phyloP scores from a whole-genome alignment of 2,888 invertebrate genomes.

The Blastobasis adustella region DNA sequence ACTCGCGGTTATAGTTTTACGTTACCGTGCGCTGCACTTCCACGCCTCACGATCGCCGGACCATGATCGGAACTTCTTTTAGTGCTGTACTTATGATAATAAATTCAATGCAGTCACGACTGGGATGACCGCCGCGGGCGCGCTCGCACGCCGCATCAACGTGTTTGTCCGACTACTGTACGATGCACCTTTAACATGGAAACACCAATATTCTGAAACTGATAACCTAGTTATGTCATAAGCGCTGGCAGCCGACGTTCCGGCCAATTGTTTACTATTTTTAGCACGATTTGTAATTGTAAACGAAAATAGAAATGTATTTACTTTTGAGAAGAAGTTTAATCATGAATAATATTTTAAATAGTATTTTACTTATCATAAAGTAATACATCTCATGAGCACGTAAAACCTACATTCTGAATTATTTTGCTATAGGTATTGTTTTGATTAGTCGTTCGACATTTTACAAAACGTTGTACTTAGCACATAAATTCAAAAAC shows the following conservation, averaged over 20 bases:
- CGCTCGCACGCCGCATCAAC: constrained; percentile 33
- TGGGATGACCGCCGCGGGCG: constrained; percentile 42
- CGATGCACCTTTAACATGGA: constrained; percentile 58
- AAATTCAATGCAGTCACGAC: constrained; percentile 59
- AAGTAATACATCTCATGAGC: constrained; percentile 41
- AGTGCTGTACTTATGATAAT: constrained; percentile 73
- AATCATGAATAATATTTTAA: constrained; percentile 41
- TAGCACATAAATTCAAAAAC: no score
- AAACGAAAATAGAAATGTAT: constrained; percentile 18
- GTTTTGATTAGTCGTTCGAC: constrained; percentile 37
- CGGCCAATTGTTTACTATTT: constrained; percentile 55
- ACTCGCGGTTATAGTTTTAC: constrained; percentile 73
- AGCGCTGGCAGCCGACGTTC: constrained; percentile 58
- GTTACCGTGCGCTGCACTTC: constrained; percentile 64
- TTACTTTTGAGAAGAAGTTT: constrained; percentile 41
- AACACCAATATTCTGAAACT: constrained; percentile 56
- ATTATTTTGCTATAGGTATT: constrained; percentile 47
- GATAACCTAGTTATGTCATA: constrained; percentile 43
- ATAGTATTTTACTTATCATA: constrained; percentile 41
- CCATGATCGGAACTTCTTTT: constrained; percentile 64
- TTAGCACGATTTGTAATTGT: constrained; percentile 37
- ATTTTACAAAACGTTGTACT: constrained; percentile 16
- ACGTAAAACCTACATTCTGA: constrained; percentile 36
- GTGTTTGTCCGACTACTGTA: constrained; percentile 54
- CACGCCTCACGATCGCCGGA: constrained; percentile 54